Evolutionary conservation across 2,888 invertebrate species (phyloP).

Genomic region (Stenodera caucasica): DNA sequence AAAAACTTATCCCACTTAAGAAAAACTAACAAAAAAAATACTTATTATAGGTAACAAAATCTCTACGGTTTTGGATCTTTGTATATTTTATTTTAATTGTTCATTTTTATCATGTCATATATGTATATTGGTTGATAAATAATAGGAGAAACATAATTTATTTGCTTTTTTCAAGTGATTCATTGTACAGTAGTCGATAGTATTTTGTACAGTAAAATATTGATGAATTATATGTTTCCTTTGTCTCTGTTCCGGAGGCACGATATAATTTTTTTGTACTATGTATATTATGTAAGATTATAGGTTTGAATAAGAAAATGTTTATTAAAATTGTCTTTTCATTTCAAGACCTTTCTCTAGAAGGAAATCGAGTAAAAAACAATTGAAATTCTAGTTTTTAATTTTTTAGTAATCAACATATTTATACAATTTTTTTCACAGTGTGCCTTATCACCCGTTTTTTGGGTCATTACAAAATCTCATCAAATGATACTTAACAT

Average conservation of each 20-base stretch:
- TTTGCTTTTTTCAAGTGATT: constrained; percentile 54
- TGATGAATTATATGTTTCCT: constrained; percentile 45
- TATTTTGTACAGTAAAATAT: constrained; percentile 55
- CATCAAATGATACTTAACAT: background rate
- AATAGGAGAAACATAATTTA: constrained; percentile 49
- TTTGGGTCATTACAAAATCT: background rate
- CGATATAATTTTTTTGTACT: constrained; percentile 75
- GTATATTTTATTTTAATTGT: constrained; percentile 42
- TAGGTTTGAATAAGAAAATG: constrained; percentile 68
- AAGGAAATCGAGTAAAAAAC: background rate
- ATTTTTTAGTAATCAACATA: constrained; percentile 3
- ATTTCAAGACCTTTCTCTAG: background rate
- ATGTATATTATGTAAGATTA: constrained; percentile 84
- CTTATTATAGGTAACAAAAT: constrained; percentile 30
- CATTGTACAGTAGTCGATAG: constrained; percentile 56
- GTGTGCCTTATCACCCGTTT: background rate
- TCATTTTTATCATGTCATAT: constrained; percentile 49
- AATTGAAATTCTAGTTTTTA: too few relatives aligned
- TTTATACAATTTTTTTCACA: background rate
- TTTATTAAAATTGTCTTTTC: constrained; percentile 48
- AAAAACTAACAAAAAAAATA: background rate
- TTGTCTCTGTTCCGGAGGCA: constrained; percentile 46
- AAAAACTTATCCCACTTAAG: constrained; percentile 31
- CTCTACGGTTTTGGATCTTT: constrained; percentile 35
- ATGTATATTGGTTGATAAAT: constrained; percentile 54